phyloP scores from a whole-genome alignment of 2,888 invertebrate species.

The Gortyna flavago region DNA sequence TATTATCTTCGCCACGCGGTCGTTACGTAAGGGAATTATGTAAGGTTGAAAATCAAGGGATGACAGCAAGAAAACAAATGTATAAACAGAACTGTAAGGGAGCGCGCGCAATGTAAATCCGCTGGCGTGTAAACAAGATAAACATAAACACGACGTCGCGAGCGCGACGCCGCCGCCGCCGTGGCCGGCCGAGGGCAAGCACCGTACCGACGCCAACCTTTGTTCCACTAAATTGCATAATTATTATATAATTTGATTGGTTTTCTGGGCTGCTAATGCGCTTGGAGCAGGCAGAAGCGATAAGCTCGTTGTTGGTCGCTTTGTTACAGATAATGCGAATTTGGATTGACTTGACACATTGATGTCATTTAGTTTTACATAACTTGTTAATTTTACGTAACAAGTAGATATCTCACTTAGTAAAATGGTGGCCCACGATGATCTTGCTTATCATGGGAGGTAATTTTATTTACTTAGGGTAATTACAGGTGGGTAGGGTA shows the following conservation, averaged over 20 bases:
- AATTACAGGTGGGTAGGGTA: not conserved
- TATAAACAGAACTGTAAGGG: slow-evolving; percentile 33
- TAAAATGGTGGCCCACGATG: not conserved
- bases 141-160: slow-evolving; percentile 61
- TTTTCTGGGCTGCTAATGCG: slow-evolving; percentile 28
- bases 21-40: slow-evolving; percentile 86
- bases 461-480: not conserved
- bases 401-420: slow-evolving; percentile 7
- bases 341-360: slow-evolving; percentile 40
- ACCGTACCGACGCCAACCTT: slow-evolving; percentile 47
- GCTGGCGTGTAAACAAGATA: slow-evolving; percentile 65
- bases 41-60: slow-evolving; percentile 72
- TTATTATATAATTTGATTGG: slow-evolving; percentile 58
- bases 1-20: slow-evolving; percentile 76
- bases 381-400: slow-evolving; percentile 59
- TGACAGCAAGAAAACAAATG: slow-evolving; percentile 57
- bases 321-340: slow-evolving; percentile 42
- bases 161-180: slow-evolving; percentile 29
- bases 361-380: slow-evolving; percentile 45
- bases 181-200: slow-evolving; percentile 37
- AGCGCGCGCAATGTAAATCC: slow-evolving; percentile 50
- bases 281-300: slow-evolving; percentile 16
- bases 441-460: not conserved
- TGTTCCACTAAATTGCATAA: slow-evolving; percentile 61
- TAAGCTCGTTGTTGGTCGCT: slow-evolving; percentile 21